Evolutionary conservation across 1,140 invertebrate species (phyloP), one percentile per base, ranked within the genome.

Genomic region (Eurosta solidaginis): DNA sequence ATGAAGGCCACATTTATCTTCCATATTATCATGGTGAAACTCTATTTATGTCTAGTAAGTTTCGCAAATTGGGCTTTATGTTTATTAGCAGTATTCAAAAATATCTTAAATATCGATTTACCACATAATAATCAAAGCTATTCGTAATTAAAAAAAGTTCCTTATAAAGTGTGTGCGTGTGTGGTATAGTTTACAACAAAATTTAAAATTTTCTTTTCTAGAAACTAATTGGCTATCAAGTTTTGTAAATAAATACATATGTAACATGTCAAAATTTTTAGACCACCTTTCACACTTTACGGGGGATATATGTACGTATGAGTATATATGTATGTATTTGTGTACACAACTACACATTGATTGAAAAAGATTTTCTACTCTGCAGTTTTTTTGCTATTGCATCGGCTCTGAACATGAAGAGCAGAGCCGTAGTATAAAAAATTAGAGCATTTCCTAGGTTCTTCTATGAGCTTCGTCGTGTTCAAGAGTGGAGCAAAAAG

Each of bases 11-110:
- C 83, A 87, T 92, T 85, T 92, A 91, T 85, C 89, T 92, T 82
- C 91, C 92, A 78, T 92, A 91, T 89, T 92, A 90, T 84, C 90
- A 92, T 85, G 91, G 91, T 73, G 90, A 90, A 85, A 81, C 81
- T 80, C 82, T 84, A 47, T 85, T 82, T 82, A 80, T 87, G 68
- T 81, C 84, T 79, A 84, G 86, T 87, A 87, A 87, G 85, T 87
- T 77, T 47, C 52, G 49, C 22, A 74, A 17, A 45, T 45, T 74
- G 73, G 36, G 42, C 44, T 74, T 74, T 74, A 27, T 42, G 17
- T 36, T 40, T 40, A 68, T 68, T 68, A 68, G 59, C 59, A 10
- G 33, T 68, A 68, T 40, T 40, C 14, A 36, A 59, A 5, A 59
- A 59, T 68, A 40, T 20, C 36, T 5, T 68, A 12, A 68, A 68